These are phyloP conservation scores for Bombus picipes DNA, from an alignment of 1,140 invertebrate genomes.

Conservation along the genomic window DNA sequence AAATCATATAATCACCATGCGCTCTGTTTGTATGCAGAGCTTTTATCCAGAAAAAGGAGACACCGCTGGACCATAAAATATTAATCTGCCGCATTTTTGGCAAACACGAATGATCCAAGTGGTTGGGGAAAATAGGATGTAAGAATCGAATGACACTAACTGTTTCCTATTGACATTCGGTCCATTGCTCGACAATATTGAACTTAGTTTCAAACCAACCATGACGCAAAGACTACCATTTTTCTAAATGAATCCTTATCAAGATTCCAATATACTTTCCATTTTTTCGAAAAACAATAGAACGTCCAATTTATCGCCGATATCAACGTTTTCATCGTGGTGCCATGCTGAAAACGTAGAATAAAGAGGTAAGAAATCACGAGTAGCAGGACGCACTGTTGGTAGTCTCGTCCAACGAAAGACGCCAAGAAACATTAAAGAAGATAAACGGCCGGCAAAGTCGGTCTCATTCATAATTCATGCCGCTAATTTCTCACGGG, in stretches of 20 bases:
- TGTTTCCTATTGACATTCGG: not conserved
- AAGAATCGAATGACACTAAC: not conserved
- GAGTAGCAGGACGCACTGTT: not conserved
- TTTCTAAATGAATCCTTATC: not conserved
- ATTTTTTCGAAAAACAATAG: not conserved
- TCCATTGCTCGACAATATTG: not conserved
- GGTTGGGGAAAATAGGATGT: not conserved
- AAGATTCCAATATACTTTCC: not conserved
- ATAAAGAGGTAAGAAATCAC: constrained; percentile 27
- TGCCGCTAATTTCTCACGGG: constrained; percentile 67
- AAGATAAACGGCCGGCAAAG: constrained; percentile 66
- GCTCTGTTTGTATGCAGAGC: not conserved
- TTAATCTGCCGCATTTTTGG: constrained; percentile 31
- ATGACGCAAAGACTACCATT: not conserved
- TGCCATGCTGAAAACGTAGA: not conserved
- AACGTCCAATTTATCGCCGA: not conserved
- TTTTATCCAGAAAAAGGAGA: not conserved
- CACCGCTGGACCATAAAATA: not conserved
- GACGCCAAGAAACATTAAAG: constrained; percentile 65
- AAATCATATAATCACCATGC: not conserved
- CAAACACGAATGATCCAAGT: not conserved
- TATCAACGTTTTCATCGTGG: not conserved
- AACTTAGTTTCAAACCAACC: not conserved
- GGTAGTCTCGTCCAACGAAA: constrained; percentile 7
- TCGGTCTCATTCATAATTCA: constrained; percentile 68